phyloP scores from a whole-genome alignment of 2,888 invertebrate species.

The Homarus gammarus region DNA sequence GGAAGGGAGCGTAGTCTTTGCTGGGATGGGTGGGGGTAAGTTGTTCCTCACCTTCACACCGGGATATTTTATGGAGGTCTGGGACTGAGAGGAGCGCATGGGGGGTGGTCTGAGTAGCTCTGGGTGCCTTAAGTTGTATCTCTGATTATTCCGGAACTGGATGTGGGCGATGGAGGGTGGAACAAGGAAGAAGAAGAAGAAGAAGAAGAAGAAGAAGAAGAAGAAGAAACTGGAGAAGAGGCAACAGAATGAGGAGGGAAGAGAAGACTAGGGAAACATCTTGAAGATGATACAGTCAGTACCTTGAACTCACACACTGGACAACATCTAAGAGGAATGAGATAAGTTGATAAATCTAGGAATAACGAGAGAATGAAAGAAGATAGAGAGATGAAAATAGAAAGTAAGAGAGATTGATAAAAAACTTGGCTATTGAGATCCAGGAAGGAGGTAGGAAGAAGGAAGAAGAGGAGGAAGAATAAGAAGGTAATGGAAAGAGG shows the following conservation, averaged over 20 bases:
- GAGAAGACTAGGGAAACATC: background rate
- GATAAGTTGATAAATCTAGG: background rate
- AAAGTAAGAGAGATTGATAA: background rate
- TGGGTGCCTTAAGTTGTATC: too few relatives aligned
- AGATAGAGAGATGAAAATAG: background rate
- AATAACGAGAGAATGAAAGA: background rate
- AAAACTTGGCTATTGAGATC: background rate
- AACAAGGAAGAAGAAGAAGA: constrained; percentile 7
- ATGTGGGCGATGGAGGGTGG: background rate
- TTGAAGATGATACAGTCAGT: background rate
- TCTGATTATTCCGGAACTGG: too few relatives aligned
- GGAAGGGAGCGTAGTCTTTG: too few relatives aligned
- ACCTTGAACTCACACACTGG: background rate
- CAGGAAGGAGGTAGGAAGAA: background rate
- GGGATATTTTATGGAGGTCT: too few relatives aligned
- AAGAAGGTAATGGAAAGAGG: background rate
- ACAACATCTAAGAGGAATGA: background rate
- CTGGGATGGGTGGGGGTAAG: too few relatives aligned
- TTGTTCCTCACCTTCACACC: too few relatives aligned
- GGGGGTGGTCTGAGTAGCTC: too few relatives aligned
- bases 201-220: background rate
- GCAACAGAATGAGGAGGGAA: background rate
- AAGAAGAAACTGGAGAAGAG: background rate
- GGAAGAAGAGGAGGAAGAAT: constrained; percentile 12
- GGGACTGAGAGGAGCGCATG: too few relatives aligned